Evolutionary conservation across 2,797 vertebrate genomes (phyloP).

Genomic region (Sebastes aleutianus): DNA sequence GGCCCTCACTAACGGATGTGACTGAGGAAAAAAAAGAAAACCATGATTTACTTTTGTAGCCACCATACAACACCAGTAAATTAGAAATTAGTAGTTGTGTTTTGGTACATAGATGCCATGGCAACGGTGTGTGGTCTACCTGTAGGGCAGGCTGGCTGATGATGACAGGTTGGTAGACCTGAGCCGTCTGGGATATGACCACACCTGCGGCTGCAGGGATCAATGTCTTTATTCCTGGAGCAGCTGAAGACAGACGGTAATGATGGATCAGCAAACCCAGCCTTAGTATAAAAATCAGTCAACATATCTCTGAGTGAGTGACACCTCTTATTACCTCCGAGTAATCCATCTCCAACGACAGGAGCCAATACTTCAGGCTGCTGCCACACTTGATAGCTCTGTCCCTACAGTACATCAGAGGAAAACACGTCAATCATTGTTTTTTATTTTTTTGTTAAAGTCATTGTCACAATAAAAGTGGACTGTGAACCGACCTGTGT

Average conservation of each 20-base stretch:
- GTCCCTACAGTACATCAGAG: constrained; percentile 66
- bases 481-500: constrained; percentile 60
- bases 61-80: background rate
- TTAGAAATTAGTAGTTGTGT: background rate
- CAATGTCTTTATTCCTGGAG: constrained; percentile 72
- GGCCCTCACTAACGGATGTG: constrained; percentile 38
- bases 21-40: background rate
- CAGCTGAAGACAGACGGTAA: constrained; percentile 60
- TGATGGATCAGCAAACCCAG: background rate
- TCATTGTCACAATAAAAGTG: background rate
- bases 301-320: background rate
- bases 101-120: background rate
- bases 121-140: constrained; percentile 45
- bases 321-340: constrained; percentile 64
- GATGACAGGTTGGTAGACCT: constrained; percentile 87
- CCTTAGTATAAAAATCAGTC: background rate
- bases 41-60: background rate
- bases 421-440: background rate
- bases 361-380: constrained; percentile 81
- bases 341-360: constrained; percentile 80
- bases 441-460: background rate
- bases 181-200: constrained; percentile 89
- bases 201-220: constrained; percentile 84
- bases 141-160: constrained; percentile 68
- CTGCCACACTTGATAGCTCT: constrained; percentile 86